These are phyloP conservation scores for Myotis yumanensis DNA, from an alignment of 2,113 vertebrate genomes.

Conservation along the genomic window DNA sequence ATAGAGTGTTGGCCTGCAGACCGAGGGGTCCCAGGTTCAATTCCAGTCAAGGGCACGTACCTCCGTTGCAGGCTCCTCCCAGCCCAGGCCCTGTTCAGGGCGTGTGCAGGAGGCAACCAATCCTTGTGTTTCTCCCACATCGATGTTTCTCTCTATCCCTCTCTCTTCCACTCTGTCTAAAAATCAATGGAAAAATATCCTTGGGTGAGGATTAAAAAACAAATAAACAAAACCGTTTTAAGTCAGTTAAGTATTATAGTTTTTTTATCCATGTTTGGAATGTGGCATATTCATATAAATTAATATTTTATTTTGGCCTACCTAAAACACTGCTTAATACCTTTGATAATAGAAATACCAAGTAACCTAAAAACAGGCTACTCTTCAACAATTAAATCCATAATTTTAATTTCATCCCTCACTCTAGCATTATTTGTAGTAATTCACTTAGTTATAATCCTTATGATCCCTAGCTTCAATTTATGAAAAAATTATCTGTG, in stretches of 20 bases:
- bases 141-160: no score
- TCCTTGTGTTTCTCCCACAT: no score
- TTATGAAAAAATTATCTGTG: slow-evolving; percentile 36
- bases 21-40: no score
- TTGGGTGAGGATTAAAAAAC: no score
- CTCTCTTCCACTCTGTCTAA: no score
- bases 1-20: no score
- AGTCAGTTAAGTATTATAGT: not conserved
- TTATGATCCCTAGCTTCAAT: not conserved
- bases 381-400: slow-evolving; percentile 5
- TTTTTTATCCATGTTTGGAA: not conserved
- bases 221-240: not conserved
- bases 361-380: slow-evolving; percentile 35
- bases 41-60: no score
- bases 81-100: no score
- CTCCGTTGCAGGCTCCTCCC: no score
- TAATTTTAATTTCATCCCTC: slow-evolving; percentile 36
- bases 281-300: not conserved
- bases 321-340: not conserved
- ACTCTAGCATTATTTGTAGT: slow-evolving; percentile 4
- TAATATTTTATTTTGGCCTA: slow-evolving; percentile 1
- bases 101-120: no score
- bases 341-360: slow-evolving; percentile 28
- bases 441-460: slow-evolving; percentile 38
- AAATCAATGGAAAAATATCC: no score